These are phyloP conservation scores for Oedothorax gibbosus DNA, from an alignment of 1,140 invertebrate species.

Conservation along the genomic window DNA sequence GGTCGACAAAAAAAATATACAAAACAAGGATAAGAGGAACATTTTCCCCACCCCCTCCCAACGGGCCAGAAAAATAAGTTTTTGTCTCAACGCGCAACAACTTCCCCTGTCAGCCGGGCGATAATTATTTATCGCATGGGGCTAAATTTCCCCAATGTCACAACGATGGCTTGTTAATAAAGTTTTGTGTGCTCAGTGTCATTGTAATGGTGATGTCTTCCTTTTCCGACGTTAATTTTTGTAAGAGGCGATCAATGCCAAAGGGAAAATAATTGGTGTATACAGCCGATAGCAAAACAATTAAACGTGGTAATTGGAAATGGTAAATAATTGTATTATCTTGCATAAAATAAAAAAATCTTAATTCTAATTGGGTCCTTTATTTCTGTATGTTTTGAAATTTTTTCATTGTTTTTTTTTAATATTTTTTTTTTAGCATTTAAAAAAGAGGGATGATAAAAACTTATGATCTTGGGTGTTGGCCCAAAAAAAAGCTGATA, in stretches of 20 bases:
- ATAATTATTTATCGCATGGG: conserved; percentile 32
- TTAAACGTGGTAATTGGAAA: neutral
- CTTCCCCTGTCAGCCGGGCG: conserved; percentile 6
- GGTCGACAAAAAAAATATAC: neutral
- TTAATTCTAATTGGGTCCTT: neutral
- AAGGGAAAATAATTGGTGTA: neutral
- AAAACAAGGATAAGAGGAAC: conserved; percentile 19
- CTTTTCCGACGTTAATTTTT: conserved; percentile 33
- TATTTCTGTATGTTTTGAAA: neutral
- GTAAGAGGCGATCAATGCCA: neutral
- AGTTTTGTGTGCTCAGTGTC: conserved; percentile 11
- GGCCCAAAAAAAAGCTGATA: too few relatives aligned
- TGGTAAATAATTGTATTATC: neutral
- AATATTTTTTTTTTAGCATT: too few relatives aligned
- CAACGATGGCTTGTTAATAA: conserved; percentile 9
- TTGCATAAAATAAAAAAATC: neutral
- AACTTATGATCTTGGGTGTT: too few relatives aligned
- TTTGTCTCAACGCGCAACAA: conserved; percentile 26
- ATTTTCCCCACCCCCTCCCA: conserved; percentile 31
- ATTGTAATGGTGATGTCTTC: conserved; percentile 9
- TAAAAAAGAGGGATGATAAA: too few relatives aligned
- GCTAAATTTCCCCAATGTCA: neutral
- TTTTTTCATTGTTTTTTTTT: neutral
- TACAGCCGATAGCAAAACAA: neutral
- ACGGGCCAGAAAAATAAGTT: conserved; percentile 17